These are phyloP conservation scores for Uloborus diversus DNA, from an alignment of 1,140 invertebrate species.

Conservation along the genomic window DNA sequence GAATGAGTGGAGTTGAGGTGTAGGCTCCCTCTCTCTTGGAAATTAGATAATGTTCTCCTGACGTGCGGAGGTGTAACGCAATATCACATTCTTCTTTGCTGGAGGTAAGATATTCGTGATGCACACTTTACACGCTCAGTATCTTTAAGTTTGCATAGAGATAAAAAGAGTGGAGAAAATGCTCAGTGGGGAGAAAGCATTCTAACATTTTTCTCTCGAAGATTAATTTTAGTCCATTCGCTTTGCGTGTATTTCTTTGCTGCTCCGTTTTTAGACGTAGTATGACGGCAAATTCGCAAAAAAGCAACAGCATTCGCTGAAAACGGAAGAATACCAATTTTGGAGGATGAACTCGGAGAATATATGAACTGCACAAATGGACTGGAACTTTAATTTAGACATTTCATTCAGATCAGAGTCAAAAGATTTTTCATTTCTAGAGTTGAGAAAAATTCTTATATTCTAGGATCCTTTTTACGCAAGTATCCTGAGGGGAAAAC, in stretches of 20 bases:
- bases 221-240: conserved; percentile 7
- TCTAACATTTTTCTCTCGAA: background rate
- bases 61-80: conserved; percentile 51
- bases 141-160: background rate
- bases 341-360: background rate
- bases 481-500: no score
- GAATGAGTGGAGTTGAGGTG: conserved; percentile 32
- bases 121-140: background rate
- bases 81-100: conserved; percentile 51
- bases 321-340: no score
- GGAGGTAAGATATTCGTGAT: conserved; percentile 2
- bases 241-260: background rate
- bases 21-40: conserved; percentile 11
- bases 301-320: no score
- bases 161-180: background rate
- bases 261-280: no score
- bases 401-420: no score
- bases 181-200: background rate
- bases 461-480: no score
- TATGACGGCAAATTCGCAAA: no score
- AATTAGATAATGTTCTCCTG: conserved; percentile 53
- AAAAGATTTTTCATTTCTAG: no score
- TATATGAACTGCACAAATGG: no score
- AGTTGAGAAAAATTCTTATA: no score
- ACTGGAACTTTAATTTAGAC: no score